Base-by-base conservation (phyloP, 2,888 invertebrate species). In the Calliphora vomitoria region DNA sequence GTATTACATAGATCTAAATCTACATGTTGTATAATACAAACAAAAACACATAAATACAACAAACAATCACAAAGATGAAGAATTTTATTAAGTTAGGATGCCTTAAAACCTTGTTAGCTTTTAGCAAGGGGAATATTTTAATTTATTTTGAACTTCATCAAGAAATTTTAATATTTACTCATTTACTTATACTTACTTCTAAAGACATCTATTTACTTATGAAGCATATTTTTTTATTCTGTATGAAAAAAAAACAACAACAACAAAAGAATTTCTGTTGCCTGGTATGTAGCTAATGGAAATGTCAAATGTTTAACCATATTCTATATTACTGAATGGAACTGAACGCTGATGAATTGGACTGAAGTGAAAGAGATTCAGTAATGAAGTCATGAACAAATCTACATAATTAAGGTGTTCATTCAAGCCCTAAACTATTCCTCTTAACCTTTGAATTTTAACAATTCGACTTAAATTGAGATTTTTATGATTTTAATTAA, bases 71-170 rank as follows among this genome's bases (percentile, higher is more conserved):
- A 55, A 35, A 13, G 20, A 41, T 38, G 35, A 55, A 38, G 20
- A 20, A 55, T 41, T 72, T 55, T 41, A 55, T 72, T 55, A 55
- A 55, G 55, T 72, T 72, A 55, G 55, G 35, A 11, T 15, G 71
- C 53, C 20, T 55, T 55, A 72, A 55, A 18, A 55, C 55, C 25
- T 69, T 69, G 44, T 47, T 69, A 25, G 31, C 68, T 74, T 20
- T 74, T 60, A 60, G n/a, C 44, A 68, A 62, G 44, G 11, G 4
- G 35, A 71, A 71, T 80, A 71, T 71, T 68, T 71, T 80, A 80
- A 71, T 68, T 82, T 68, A 58, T 68, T 82, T 53, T 82, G 44
- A 50, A 55, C 47, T 58, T 68, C 58, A 75, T 82, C 20, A 72
- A 72, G 41, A 38, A 66, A 25, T 66, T 68, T 75, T 47, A 15